Conservation (phyloP, 2,797 vertebrate species). For the Pipistrellus nathusii region DNA sequence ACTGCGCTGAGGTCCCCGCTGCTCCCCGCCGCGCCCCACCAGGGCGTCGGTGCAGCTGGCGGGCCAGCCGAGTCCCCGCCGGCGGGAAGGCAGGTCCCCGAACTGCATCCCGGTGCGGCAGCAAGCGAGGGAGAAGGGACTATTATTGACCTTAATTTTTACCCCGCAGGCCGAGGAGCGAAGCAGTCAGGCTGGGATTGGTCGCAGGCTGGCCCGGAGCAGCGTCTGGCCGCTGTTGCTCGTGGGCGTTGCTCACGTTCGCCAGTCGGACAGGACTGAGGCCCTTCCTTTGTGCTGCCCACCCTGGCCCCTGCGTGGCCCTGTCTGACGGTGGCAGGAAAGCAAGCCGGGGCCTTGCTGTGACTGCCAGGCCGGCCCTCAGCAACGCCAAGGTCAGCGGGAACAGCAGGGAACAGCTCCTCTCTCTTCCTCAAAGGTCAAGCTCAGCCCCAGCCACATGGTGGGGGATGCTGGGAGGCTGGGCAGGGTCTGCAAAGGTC, state of each 20-base stretch:
- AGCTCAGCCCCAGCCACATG: not conserved
- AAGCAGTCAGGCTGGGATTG: not conserved
- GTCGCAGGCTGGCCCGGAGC: too few relatives aligned
- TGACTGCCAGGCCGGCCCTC: not conserved
- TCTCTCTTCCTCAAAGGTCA: constrained; percentile 1
- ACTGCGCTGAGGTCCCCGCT: not conserved
- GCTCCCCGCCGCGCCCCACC: not conserved
- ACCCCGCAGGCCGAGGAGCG: not conserved
- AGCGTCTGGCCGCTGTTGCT: not conserved
- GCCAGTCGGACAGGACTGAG: not conserved
- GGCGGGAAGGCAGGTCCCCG: not conserved
- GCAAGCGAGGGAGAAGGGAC: not conserved
- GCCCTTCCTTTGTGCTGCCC: constrained; percentile 18
- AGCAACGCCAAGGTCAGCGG: constrained; percentile 10
- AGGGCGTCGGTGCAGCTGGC: not conserved
- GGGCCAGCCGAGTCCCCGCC: not conserved
- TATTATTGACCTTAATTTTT: not conserved
- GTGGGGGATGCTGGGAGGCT: not conserved
- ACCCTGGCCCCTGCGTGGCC: not conserved
- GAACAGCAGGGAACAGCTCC: not conserved
- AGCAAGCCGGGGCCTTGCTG: not conserved
- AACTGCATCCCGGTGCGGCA: not conserved
- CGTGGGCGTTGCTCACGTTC: not conserved
- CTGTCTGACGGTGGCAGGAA: not conserved
- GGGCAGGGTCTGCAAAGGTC: not conserved